Conservation (phyloP, 2,888 invertebrate genomes). For the Caenorhabditis imperialis region DNA sequence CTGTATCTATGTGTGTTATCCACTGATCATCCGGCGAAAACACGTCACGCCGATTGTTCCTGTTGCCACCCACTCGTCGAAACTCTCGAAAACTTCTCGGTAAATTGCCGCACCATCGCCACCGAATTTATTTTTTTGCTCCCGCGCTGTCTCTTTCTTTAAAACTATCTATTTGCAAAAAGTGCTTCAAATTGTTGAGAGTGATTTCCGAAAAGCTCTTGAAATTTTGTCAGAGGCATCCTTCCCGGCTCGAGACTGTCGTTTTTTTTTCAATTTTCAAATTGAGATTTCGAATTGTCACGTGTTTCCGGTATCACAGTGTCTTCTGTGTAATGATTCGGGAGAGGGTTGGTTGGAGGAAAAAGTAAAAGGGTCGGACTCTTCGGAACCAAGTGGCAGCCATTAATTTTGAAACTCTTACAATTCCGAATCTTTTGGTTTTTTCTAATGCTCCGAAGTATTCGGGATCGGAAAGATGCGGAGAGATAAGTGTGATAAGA, state of each 20-base stretch:
- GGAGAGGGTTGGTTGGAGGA: background rate
- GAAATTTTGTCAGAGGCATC: conserved; percentile 30
- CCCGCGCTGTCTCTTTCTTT: conserved; percentile 7
- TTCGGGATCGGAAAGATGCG: background rate
- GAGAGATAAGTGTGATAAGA: conserved; percentile 38
- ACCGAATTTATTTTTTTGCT: conserved; percentile 21
- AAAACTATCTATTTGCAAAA: conserved; percentile 55
- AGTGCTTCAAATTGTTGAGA: conserved; percentile 51
- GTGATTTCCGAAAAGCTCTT: conserved; percentile 58
- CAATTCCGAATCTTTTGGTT: conserved; percentile 18
- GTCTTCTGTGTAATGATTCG: background rate
- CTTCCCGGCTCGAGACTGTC: conserved; percentile 1
- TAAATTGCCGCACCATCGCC: conserved; percentile 38
- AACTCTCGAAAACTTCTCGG: conserved; percentile 55
- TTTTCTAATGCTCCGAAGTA: conserved; percentile 21
- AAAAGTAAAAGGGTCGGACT: background rate
- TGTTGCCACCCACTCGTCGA: conserved; percentile 45
- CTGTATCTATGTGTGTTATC: too few species aligned
- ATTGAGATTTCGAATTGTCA: too few species aligned
- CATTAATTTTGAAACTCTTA: conserved; percentile 53
- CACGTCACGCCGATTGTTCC: conserved; percentile 36
- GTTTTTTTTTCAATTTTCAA: conserved; percentile 6
- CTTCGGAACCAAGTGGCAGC: conserved; percentile 7
- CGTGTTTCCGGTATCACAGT: background rate
- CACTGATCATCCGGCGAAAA: too few species aligned